These are phyloP conservation scores for Ellobius talpinus DNA, from an alignment of 2,113 vertebrate genomes.

Conservation along the genomic window DNA sequence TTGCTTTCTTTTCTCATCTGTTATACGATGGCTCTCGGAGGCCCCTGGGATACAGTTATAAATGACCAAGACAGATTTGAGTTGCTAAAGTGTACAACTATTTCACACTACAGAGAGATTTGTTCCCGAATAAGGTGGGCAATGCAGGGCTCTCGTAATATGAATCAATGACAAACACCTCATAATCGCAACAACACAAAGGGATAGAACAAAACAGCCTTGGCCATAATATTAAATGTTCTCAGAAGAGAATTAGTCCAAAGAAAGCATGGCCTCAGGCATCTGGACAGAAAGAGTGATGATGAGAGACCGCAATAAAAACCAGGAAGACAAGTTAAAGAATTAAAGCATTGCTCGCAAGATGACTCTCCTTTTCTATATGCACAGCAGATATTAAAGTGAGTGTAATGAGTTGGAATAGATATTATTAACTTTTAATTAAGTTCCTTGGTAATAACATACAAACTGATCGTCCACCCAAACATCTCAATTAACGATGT, in stretches of 20 bases:
- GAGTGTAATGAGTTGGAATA: conserved; percentile 75
- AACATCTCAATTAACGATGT: conserved; percentile 81
- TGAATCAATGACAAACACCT: not conserved
- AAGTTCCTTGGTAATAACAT: conserved; percentile 76
- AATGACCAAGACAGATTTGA: conserved; percentile 54
- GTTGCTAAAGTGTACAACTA: conserved; percentile 16
- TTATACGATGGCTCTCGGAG: not conserved
- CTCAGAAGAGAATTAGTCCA: conserved; percentile 2
- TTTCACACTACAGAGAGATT: conserved; percentile 25
- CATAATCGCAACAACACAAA: conserved; percentile 10
- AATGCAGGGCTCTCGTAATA: conserved; percentile 15
- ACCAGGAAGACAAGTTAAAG: conserved; percentile 37
- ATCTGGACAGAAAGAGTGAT: not conserved
- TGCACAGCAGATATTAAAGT: conserved; percentile 12
- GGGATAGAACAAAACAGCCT: not conserved
- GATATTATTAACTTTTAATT: conserved; percentile 84
- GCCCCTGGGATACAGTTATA: conserved; percentile 6
- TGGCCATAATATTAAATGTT: not conserved
- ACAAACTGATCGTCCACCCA: conserved; percentile 75
- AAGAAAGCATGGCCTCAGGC: not conserved
- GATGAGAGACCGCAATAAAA: not conserved
- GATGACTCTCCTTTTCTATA: not conserved
- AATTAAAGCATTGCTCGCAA: conserved; percentile 19
- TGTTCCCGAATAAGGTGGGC: conserved; percentile 41
- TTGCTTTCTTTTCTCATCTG: not conserved